These are phyloP conservation scores for Scophthalmus maximus DNA, from an alignment of 2,113 vertebrate species.

Conservation along the genomic window DNA sequence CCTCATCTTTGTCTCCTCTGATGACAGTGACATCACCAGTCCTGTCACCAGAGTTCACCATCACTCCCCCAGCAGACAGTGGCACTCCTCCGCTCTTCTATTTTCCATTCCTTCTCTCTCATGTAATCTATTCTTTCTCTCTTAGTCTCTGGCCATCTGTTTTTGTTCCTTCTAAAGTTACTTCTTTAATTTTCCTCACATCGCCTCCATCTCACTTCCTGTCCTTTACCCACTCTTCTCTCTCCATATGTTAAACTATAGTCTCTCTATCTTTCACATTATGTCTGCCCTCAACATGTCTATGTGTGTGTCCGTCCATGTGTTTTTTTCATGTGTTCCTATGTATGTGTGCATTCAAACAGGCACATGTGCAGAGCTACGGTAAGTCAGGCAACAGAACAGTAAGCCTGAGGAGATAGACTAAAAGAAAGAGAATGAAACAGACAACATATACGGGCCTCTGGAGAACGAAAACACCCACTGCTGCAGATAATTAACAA, in stretches of 20 bases:
- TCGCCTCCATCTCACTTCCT: background rate
- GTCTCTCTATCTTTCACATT: slow-evolving; percentile 2
- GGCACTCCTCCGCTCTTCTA: slow-evolving; percentile 41
- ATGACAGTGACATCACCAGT: slow-evolving; percentile 73
- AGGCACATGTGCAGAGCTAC: slow-evolving; percentile 1
- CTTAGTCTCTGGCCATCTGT: slow-evolving; percentile 37
- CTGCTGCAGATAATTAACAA: slow-evolving; percentile 7
- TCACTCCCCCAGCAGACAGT: slow-evolving; percentile 57
- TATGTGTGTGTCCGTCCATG: background rate
- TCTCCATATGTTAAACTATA: background rate
- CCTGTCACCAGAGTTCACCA: slow-evolving; percentile 73
- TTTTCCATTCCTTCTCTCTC: slow-evolving; percentile 30
- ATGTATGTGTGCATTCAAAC: background rate
- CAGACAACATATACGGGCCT: background rate
- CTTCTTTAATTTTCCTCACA: slow-evolving; percentile 3
- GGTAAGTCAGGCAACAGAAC: background rate
- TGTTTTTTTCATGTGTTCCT: background rate
- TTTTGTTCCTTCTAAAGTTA: slow-evolving; percentile 40
- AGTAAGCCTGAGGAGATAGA: slow-evolving; percentile 8
- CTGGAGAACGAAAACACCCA: slow-evolving; percentile 19
- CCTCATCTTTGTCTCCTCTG: slow-evolving; percentile 56
- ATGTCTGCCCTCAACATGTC: background rate
- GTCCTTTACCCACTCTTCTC: background rate
- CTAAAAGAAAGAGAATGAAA: slow-evolving; percentile 18
- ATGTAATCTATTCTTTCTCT: slow-evolving; percentile 46